These are phyloP conservation scores for Heliconius charithonia DNA, from an alignment of 2,888 invertebrate species.

Conservation along the genomic window DNA sequence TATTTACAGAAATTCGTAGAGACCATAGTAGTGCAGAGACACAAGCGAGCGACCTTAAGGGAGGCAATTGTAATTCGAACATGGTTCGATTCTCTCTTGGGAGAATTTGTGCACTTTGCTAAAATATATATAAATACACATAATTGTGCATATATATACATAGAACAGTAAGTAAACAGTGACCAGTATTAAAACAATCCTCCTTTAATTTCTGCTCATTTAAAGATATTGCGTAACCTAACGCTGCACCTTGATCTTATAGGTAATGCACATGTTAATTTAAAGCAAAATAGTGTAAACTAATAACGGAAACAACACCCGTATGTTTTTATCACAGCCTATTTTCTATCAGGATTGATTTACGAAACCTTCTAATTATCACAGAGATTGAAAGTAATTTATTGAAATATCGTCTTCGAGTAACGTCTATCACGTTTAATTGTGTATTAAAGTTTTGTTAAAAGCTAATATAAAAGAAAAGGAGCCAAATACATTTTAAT, in stretches of 20 bases:
- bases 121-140: too few species aligned
- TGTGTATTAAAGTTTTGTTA: conserved; percentile 17
- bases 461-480: background rate
- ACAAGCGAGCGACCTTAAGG: too few species aligned
- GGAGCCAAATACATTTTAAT: background rate
- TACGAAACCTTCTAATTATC: conserved; percentile 74
- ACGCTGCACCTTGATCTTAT: background rate
- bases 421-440: conserved; percentile 19
- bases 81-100: too few species aligned
- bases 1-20: too few species aligned
- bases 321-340: conserved; percentile 54
- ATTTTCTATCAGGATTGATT: conserved; percentile 69
- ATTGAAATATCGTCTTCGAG: conserved; percentile 55
- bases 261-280: background rate
- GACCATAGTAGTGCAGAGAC: too few species aligned
- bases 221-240: background rate
- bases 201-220: background rate
- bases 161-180: too few species aligned
- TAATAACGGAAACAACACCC: conserved; percentile 20
- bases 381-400: conserved; percentile 63
- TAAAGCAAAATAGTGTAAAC: background rate
- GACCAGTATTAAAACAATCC: too few species aligned
- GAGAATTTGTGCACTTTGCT: too few species aligned
- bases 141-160: too few species aligned
- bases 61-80: too few species aligned